Conservation (phyloP, 2,113 vertebrate species). For the Sander lucioperca region DNA sequence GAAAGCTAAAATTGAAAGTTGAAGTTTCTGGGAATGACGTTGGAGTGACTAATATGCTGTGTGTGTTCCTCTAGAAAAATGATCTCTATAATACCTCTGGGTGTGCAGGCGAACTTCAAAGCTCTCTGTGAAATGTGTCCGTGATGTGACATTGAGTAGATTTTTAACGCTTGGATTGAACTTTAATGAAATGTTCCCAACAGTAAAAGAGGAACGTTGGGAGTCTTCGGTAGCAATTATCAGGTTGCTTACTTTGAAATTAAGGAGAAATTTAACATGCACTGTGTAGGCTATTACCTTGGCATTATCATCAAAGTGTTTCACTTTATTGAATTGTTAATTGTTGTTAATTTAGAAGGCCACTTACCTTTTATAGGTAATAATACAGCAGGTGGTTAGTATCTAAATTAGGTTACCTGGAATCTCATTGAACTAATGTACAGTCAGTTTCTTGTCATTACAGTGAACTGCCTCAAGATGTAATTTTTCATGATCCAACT, state of each 20-base stretch:
- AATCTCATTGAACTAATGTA: background rate
- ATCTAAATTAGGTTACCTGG: background rate
- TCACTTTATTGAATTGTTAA: background rate
- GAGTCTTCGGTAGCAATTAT: background rate
- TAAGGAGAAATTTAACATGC: background rate
- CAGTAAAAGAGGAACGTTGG: background rate
- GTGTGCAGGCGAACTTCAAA: slow-evolving; percentile 25
- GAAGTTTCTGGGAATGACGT: background rate
- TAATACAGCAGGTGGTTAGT: background rate
- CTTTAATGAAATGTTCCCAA: slow-evolving; percentile 8
- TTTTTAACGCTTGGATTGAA: slow-evolving; percentile 13
- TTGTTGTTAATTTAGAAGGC: no score
- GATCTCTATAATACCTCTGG: background rate
- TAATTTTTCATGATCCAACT: background rate
- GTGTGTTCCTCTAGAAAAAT: background rate
- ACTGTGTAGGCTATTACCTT: no score
- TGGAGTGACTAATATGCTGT: background rate
- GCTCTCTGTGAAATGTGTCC: slow-evolving; percentile 19
- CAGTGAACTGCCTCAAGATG: background rate
- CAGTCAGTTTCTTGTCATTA: background rate
- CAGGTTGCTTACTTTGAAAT: background rate
- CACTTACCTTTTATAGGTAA: background rate
- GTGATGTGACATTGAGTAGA: background rate
- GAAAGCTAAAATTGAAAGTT: no score
- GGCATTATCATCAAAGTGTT: background rate